phyloP scores from a whole-genome alignment of 1,140 invertebrate genomes.

The roundworm (Caenorhabditis elegans) region DNA sequence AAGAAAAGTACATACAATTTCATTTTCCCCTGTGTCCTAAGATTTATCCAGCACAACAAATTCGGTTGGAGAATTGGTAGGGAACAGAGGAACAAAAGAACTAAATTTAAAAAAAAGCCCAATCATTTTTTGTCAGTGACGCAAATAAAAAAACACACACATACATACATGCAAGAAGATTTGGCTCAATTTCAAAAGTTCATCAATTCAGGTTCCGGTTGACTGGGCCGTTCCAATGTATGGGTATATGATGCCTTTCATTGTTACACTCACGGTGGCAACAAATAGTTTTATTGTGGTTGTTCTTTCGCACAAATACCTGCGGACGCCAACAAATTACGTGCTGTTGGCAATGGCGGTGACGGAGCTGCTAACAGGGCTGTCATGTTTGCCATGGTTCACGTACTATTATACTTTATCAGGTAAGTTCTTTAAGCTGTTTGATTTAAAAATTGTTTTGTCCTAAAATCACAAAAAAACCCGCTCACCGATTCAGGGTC shows the following conservation, averaged over 20 bases:
- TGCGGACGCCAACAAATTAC: conserved; percentile 75
- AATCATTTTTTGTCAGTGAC: neutral
- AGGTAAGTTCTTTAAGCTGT: conserved; percentile 44
- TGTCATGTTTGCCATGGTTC: conserved; percentile 63
- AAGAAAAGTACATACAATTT: neutral
- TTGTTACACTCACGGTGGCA: conserved; percentile 83
- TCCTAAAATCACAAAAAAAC: no score
- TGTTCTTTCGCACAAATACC: conserved; percentile 73
- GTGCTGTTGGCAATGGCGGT: conserved; percentile 82
- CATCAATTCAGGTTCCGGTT: conserved; percentile 57
- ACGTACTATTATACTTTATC: conserved; percentile 65
- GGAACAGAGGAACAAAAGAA: neutral
- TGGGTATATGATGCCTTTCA: conserved; percentile 64
- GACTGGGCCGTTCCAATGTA: conserved; percentile 64
- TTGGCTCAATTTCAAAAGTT: no score
- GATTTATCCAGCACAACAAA: neutral
- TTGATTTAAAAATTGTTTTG: neutral
- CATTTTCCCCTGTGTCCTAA: neutral
- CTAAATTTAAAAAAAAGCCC: neutral
- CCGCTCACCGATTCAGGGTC: no score
- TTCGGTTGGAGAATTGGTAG: neutral
- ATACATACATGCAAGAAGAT: no score
- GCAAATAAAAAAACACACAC: neutral
- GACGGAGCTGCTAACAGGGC: conserved; percentile 84
- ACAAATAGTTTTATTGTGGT: conserved; percentile 84